Conservation (phyloP, 2,113 vertebrate genomes). For the Pyxicephalus adspersus region DNA sequence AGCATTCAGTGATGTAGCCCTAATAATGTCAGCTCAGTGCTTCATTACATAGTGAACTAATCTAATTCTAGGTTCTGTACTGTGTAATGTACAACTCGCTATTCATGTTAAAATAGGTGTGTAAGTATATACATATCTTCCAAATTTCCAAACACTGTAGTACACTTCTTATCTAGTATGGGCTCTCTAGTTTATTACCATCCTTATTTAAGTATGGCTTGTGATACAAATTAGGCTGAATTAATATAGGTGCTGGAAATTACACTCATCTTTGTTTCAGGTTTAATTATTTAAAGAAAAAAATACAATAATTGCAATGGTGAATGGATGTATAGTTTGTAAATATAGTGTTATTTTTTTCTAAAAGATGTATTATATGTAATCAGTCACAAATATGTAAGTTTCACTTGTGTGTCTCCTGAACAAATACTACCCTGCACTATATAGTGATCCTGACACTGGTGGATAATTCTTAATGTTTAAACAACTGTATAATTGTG, state of each 20-base stretch:
- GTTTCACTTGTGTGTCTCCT: conserved; percentile 5
- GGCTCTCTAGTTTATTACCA: background rate
- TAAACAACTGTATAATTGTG: background rate
- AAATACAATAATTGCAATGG: background rate
- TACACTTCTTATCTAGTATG: background rate
- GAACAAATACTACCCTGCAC: conserved; percentile 27
- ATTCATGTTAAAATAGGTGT: too few relatives aligned
- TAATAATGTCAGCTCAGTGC: too few relatives aligned
- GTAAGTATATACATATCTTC: too few relatives aligned
- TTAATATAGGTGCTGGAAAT: background rate
- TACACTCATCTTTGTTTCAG: background rate
- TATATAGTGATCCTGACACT: background rate
- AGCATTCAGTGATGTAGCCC: too few relatives aligned
- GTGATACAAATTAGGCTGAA: background rate
- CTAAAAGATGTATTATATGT: background rate
- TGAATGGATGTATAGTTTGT: conserved; percentile 34
- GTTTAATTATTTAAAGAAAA: background rate
- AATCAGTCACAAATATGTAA: background rate
- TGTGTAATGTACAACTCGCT: too few relatives aligned
- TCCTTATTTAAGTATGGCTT: background rate
- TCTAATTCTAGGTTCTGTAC: too few relatives aligned
- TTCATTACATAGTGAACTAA: too few relatives aligned
- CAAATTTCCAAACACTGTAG: too few relatives aligned
- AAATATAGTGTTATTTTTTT: conserved; percentile 36
- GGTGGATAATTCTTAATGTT: background rate